Conservation (phyloP, 2,888 invertebrate species). For the Phlogophora meticulosa region DNA sequence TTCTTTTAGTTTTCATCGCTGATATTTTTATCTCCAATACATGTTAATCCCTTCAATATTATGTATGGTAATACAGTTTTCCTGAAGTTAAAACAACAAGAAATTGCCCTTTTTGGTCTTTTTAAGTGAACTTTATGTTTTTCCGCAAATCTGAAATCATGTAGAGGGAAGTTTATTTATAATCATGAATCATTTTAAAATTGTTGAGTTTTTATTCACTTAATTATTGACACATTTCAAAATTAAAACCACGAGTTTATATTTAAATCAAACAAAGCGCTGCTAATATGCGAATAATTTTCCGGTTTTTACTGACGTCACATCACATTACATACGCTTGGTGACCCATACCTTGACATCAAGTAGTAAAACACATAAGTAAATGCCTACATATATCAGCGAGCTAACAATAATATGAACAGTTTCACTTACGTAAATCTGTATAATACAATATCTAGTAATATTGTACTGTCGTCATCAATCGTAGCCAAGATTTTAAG, state of each 20-base stretch:
- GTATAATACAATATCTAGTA: not conserved
- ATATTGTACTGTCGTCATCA: slow-evolving; percentile 4
- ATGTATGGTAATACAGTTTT: not conserved
- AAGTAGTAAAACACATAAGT: slow-evolving; percentile 39
- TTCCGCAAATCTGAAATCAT: not conserved
- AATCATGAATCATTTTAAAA: slow-evolving; percentile 13
- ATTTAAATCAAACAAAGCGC: not conserved
- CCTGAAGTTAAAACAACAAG: not conserved
- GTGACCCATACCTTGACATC: slow-evolving; percentile 59
- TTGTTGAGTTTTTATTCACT: not conserved
- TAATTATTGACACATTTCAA: slow-evolving; percentile 10
- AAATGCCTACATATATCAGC: slow-evolving; percentile 1
- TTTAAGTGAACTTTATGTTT: not conserved
- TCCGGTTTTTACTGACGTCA: slow-evolving; percentile 42
- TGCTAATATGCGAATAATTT: slow-evolving; percentile 27
- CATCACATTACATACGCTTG: not conserved
- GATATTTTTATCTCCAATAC: too few relatives aligned
- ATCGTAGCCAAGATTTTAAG: not conserved
- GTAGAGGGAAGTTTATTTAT: not conserved
- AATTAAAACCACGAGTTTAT: slow-evolving; percentile 24
- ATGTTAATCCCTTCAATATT: not conserved
- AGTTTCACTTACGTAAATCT: slow-evolving; percentile 46
- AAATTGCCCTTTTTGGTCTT: not conserved
- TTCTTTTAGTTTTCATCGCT: too few relatives aligned
- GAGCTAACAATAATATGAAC: slow-evolving; percentile 46